phyloP scores from a whole-genome alignment of 2,113 vertebrate species.

The Cromileptes altivelis region DNA sequence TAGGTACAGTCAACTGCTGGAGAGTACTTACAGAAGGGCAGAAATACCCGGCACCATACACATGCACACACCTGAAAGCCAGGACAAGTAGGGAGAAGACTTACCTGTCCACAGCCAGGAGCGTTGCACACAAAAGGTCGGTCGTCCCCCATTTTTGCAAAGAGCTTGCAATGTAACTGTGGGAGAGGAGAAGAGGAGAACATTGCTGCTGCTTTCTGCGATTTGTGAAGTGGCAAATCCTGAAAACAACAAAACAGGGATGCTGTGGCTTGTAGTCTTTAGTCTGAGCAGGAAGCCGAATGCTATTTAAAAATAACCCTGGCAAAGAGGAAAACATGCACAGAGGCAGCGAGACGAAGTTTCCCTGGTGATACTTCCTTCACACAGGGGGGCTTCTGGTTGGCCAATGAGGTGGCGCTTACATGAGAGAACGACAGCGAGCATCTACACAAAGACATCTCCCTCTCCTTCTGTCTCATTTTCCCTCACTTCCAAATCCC shows the following conservation, averaged over 20 bases:
- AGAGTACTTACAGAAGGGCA: conserved; percentile 1
- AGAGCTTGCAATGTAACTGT: conserved; percentile 87
- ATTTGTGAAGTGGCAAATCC: conserved; percentile 64
- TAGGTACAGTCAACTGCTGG: background rate
- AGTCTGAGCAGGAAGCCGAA: conserved; percentile 80
- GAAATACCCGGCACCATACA: conserved; percentile 1
- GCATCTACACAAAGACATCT: conserved; percentile 75
- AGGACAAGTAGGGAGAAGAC: conserved; percentile 63
- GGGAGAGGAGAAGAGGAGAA: conserved; percentile 83
- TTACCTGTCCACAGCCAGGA: conserved; percentile 98
- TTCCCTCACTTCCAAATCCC: conserved; percentile 52
- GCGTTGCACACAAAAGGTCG: conserved; percentile 97
- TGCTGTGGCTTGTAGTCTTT: conserved; percentile 79
- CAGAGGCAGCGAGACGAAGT: conserved; percentile 80
- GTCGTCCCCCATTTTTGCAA: conserved; percentile 96
- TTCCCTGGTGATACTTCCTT: conserved; percentile 87
- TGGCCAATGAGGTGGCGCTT: conserved; percentile 77
- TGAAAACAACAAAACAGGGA: conserved; percentile 76
- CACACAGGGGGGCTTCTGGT: conserved; percentile 75
- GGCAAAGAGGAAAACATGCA: conserved; percentile 81
- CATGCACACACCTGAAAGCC: conserved; percentile 52
- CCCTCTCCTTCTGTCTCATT: conserved; percentile 60
- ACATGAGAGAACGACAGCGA: conserved; percentile 58
- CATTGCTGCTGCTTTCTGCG: conserved; percentile 77
- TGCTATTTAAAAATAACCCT: conserved; percentile 86